Base-by-base conservation (phyloP, 2,113 vertebrate genomes). In the Rhea pennata region DNA sequence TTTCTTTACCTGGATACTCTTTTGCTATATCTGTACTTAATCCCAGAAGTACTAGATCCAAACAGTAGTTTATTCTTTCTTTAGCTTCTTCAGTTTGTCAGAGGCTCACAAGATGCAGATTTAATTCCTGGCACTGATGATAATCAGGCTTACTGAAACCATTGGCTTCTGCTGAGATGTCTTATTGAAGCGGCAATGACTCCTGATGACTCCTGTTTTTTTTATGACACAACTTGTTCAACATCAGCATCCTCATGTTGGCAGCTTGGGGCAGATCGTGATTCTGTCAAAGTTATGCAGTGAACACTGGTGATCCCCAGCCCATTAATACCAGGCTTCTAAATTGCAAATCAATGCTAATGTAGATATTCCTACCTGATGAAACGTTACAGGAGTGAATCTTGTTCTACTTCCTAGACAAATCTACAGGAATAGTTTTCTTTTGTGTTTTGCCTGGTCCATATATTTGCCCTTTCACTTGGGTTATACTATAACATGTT, bases 21-120 rank as follows among this genome's bases (percentile, higher is more conserved):
- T 26, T 56, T 65, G 42, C 75, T 66, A 2, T 61, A 2, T 80
- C 22, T 92, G 21, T 72, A 2, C 85, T 78, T n/a, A 56, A 48
- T 39, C n/a, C 29, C 56, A 81, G 65, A 80, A 53, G 17, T 42
- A 40, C 48, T 27, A 21, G 79, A 74, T 90, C 39, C 31, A 53
- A 67, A 59, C 65, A 78, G 69, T 71, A 92, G 40, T 74, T 92
- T 13, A 82, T 27, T 46, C 14, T 36, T 67, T 10, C 50, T 91
- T 61, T 17, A 0, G 0, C 56, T 93, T 81, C 73, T 53, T 77
- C 58, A 1, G 1, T 66, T 94, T 94, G 83, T 92, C 85, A 75
- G 79, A 48, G 80, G 51, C 76, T 84, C 72, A 96, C 56, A 72
- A 79, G 86, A 50, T 61, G 65, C 86, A 94, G 92, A 27, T 92